These are phyloP conservation scores for Allophyes oxyacanthae DNA, from an alignment of 2,888 invertebrate species.

Conservation along the genomic window DNA sequence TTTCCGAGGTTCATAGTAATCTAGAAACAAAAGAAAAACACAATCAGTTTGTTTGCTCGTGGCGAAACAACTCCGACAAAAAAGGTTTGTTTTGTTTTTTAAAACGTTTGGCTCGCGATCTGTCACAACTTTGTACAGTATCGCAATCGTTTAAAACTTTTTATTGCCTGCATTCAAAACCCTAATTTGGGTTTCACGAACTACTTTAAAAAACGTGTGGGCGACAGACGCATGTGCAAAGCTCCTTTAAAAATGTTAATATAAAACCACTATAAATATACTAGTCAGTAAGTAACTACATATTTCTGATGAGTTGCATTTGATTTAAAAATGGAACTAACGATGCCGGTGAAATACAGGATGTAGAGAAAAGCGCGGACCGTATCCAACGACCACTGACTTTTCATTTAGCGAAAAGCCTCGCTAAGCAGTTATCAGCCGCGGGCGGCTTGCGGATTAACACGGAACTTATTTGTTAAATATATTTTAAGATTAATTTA, in stretches of 20 bases:
- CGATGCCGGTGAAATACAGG: slow-evolving; percentile 31
- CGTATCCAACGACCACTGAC: slow-evolving; percentile 41
- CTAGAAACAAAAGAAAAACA: slow-evolving; percentile 14
- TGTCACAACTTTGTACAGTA: slow-evolving; percentile 9
- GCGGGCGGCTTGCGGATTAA: slow-evolving; percentile 47
- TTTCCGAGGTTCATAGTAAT: slow-evolving; percentile 2
- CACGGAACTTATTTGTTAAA: slow-evolving; percentile 49
- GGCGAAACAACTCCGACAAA: slow-evolving; percentile 7
- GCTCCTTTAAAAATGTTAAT: slow-evolving; percentile 15
- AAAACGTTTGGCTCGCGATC: slow-evolving; percentile 1
- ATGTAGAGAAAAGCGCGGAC: slow-evolving; percentile 37
- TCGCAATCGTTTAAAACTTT: slow-evolving; percentile 6
- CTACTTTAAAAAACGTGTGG: slow-evolving; percentile 4
- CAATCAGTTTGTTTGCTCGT: slow-evolving; percentile 3
- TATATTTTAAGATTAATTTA: slow-evolving; percentile 42
- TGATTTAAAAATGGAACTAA: slow-evolving; percentile 46
- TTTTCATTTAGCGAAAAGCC: slow-evolving; percentile 60
- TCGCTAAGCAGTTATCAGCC: slow-evolving; percentile 59
- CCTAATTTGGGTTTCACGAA: slow-evolving; percentile 4
- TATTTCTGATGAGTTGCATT: slow-evolving; percentile 39
- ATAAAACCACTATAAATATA: slow-evolving; percentile 37
- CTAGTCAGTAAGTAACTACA: slow-evolving; percentile 36
- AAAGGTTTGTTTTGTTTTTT: slow-evolving; percentile 8
- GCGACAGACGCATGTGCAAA: background rate
- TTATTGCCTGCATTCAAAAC: slow-evolving; percentile 4